Evolutionary conservation across 1,140 invertebrate genomes (phyloP).

Genomic region (Drosophila seguyi): DNA sequence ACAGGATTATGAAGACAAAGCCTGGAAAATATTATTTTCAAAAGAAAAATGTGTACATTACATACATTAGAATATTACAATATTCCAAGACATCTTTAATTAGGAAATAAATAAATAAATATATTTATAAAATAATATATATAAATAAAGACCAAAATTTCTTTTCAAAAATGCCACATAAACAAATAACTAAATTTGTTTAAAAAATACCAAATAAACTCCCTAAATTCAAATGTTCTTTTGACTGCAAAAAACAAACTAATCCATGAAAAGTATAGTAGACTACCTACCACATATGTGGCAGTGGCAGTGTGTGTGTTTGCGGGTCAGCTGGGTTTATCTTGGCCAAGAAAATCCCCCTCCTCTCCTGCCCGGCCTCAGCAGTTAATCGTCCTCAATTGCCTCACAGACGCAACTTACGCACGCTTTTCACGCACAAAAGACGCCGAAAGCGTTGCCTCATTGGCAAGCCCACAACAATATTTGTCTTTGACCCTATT

Average conservation of each 20-base stretch:
- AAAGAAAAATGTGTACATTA: no score
- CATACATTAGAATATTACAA: no score
- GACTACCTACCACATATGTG: conserved; percentile 5
- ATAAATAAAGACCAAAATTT: no score
- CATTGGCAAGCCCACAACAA: conserved; percentile 69
- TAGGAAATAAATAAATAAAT: no score
- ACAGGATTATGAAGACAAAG: no score
- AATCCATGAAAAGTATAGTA: not conserved
- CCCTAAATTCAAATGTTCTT: not conserved
- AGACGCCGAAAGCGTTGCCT: conserved; percentile 65
- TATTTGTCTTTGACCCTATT: conserved; percentile 83
- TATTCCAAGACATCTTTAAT: no score
- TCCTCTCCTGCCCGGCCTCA: not conserved
- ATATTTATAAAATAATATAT: no score
- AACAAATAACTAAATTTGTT: no score
- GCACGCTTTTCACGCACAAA: conserved; percentile 79
- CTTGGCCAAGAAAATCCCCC: conserved; percentile 5
- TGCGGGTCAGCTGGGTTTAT: conserved; percentile 20
- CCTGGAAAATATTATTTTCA: no score
- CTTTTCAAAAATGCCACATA: no score
- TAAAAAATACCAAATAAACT: not conserved
- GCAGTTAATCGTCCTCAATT: conserved; percentile 76
- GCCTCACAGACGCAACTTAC: conserved; percentile 68
- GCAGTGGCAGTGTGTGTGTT: conserved; percentile 1
- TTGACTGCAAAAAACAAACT: conserved; percentile 1